Conservation (phyloP, 2,888 invertebrate genomes). For the Malthinus flaveolus region DNA sequence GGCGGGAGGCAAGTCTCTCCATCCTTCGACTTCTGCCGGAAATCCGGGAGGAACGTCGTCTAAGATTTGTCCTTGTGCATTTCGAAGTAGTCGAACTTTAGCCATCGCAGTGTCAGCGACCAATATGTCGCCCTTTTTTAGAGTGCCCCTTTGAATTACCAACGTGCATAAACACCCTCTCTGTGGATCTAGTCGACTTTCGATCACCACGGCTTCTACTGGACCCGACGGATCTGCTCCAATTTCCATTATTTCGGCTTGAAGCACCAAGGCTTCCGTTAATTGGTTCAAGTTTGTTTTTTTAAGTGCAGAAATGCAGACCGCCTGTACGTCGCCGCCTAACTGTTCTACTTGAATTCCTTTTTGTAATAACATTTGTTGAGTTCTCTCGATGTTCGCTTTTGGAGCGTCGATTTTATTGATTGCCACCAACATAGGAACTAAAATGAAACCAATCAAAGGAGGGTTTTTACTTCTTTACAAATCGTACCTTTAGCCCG, state of each 20-base stretch:
- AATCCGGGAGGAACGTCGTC: conserved; percentile 74
- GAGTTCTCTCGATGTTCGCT: conserved; percentile 83
- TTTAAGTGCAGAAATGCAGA: conserved; percentile 90
- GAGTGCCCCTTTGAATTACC: conserved; percentile 78
- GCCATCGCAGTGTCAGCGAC: conserved; percentile 86
- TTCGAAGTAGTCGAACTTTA: conserved; percentile 79
- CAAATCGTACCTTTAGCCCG: conserved; percentile 65
- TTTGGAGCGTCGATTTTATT: conserved; percentile 97
- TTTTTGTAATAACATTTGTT: conserved; percentile 69
- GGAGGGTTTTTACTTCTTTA: neutral
- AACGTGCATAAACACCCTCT: conserved; percentile 82
- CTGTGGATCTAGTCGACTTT: conserved; percentile 72
- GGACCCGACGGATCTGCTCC: conserved; percentile 80
- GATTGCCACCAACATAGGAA: conserved; percentile 94
- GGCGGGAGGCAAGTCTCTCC: conserved; percentile 86
- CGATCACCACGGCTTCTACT: conserved; percentile 89
- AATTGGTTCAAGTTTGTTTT: conserved; percentile 75
- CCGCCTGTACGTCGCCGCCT: conserved; percentile 91
- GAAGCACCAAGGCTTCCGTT: conserved; percentile 80
- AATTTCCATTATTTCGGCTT: conserved; percentile 87
- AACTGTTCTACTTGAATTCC: conserved; percentile 83
- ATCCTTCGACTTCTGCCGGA: conserved; percentile 87
- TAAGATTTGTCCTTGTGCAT: conserved; percentile 72
- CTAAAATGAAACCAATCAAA: conserved; percentile 58
- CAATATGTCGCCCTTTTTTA: conserved; percentile 74